A percentile compares a stretch with the other conserved stretches of the same genome.
Conservation (phyloP, 2,113 vertebrate genomes). For the Silurus asotus region DNA sequence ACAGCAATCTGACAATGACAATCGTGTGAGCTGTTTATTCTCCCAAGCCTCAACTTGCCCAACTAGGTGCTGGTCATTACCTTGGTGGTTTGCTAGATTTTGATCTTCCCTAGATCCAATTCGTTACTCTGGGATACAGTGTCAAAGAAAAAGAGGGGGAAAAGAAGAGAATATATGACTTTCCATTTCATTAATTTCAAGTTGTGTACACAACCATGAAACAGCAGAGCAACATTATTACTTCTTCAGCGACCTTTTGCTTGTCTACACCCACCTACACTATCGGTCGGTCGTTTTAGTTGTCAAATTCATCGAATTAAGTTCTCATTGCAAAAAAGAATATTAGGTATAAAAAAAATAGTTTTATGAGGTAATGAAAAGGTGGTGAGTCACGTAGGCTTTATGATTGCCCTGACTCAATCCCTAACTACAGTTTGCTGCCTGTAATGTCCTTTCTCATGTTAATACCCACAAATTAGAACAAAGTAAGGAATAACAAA, state of each 20-base stretch:
- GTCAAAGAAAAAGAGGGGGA: neutral
- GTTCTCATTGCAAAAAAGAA: neutral
- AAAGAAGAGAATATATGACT: neutral
- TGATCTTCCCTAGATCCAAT: neutral
- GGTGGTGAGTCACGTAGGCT: neutral
- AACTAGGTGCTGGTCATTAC: neutral
- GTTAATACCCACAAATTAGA: neutral
- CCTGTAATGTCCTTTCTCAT: neutral
- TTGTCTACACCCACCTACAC: neutral
- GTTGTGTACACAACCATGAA: neutral
- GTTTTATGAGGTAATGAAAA: neutral
- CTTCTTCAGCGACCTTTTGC: neutral
- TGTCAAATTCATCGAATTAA: neutral
- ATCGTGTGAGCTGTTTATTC: neutral
- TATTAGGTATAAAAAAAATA: no score
- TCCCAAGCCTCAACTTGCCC: neutral
- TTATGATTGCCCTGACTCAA: neutral
- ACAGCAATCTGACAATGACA: slow-evolving; percentile 18
- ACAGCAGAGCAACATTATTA: neutral
- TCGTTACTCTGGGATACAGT: neutral
- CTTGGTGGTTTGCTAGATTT: neutral
- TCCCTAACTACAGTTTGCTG: neutral
- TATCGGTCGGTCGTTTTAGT: neutral
- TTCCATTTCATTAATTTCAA: neutral
- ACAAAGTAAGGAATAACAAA: neutral